Percentiles rank a stretch among this genome's conserved stretches.
phyloP scores from a whole-genome alignment of 2,113 vertebrate species.

The Passer montanus region DNA sequence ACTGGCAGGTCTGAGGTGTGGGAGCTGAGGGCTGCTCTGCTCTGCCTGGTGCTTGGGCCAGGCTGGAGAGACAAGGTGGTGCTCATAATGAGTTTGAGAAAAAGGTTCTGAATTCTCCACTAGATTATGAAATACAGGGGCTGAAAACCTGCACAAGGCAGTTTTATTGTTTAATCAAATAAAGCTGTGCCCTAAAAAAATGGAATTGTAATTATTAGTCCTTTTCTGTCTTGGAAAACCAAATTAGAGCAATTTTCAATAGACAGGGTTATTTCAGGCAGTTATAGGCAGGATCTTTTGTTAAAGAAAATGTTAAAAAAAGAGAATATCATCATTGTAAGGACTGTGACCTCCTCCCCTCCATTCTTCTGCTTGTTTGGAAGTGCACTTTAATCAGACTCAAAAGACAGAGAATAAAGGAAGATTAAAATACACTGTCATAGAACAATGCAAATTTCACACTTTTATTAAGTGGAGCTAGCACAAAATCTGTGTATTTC shows the following conservation, averaged over 20 bases:
- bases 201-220: neutral
- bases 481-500: neutral
- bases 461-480: neutral
- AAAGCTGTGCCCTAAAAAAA: neutral
- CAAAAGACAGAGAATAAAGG: neutral
- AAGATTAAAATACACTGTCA: neutral
- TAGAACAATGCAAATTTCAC: neutral
- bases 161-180: neutral
- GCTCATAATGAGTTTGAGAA: neutral
- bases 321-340: neutral
- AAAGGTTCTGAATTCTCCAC: neutral
- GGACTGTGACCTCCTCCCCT: neutral
- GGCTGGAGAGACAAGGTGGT: fast-evolving
- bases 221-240: neutral
- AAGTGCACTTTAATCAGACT: neutral
- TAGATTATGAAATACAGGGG: neutral
- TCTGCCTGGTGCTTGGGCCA: neutral
- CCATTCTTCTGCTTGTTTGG: neutral
- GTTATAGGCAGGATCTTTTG: neutral
- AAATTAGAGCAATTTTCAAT: neutral
- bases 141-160: neutral
- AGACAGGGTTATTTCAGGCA: neutral
- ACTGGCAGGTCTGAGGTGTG: no score
- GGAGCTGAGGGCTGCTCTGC: neutral
- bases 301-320: neutral